A percentile compares a stretch with the other conserved stretches of the same genome.
Evolutionary conservation across 2,888 invertebrate genomes (phyloP).

Genomic region (Fabriciana adippe): DNA sequence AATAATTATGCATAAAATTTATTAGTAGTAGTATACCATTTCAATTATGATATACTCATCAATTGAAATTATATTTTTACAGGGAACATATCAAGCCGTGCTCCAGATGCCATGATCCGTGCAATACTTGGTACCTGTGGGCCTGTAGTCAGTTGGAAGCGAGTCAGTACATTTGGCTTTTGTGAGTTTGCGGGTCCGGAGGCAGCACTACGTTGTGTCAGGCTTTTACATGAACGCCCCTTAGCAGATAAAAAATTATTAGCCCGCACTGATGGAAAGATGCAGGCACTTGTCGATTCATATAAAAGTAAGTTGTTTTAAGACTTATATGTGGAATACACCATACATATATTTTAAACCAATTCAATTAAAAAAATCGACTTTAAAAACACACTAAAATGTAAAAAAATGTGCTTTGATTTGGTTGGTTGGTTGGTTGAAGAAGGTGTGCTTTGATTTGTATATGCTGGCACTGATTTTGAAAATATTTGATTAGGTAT

Average conservation of each 20-base stretch:
- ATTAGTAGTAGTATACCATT: too few species aligned
- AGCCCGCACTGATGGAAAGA: constrained; percentile 98
- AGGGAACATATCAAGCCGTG: constrained; percentile 95
- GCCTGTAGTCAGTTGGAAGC: constrained; percentile 97
- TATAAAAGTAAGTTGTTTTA: constrained; percentile 87
- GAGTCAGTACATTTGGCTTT: constrained; percentile 98
- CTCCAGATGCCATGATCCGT: constrained; percentile 97
- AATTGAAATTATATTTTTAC: not conserved
- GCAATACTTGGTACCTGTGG: constrained; percentile 96
- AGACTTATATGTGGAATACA: not conserved
- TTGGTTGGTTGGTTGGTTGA: too few species aligned
- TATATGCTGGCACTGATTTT: too few species aligned
- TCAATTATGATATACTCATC: too few species aligned
- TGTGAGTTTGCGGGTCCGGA: constrained; percentile 97
- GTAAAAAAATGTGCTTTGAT: too few species aligned
- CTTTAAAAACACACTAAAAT: too few species aligned
- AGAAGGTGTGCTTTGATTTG: too few species aligned
- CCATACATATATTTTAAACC: not conserved
- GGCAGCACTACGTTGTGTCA: constrained; percentile 96
- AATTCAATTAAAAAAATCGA: not conserved
- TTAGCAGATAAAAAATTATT: constrained; percentile 96
- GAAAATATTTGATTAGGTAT: too few species aligned
- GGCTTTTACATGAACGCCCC: constrained; percentile 94
- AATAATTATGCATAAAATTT: not conserved
- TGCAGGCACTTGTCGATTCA: constrained; percentile 95